Base-by-base conservation (phyloP, 2,113 vertebrate species). In the Tragelaphus strepsiceros region DNA sequence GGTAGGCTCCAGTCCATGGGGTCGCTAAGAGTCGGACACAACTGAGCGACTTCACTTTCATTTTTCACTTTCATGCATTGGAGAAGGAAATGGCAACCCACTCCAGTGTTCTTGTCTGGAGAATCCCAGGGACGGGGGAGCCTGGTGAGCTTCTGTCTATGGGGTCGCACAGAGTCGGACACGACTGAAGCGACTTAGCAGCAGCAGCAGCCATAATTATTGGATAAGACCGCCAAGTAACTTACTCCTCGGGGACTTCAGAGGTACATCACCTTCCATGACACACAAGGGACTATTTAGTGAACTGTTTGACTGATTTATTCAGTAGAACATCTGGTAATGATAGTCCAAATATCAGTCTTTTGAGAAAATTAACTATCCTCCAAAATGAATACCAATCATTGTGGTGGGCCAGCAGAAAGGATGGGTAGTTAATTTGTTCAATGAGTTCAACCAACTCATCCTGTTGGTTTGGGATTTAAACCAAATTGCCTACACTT, bases 251-350 rank as follows among this genome's bases (percentile, higher is more conserved):
- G 26, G 97, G 77, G 95, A 98, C 51, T 95, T 71, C 2, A 8
- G 67, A 96, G 92, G 88, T 92, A 84, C 35, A 96, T 97, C 71
- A 88, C 53, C 87, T 97, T 98, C 83, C 3, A 84, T 93, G 86
- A 83, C 90, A 98, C 39, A 35, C 2, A 11, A 11, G 91, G 77
- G 17, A 94, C 62, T 58, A 84, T 94, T 98, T 89, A 97, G 90
- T 80, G 94, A 94, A 92, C 82, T 74, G 49, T 35, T 28, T 64
- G 54, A 88, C 84, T 94, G 97, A 97, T 97, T 97, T 97, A 88
- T 94, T 22, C 61, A 96, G 88, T 59, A 62, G 28, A 94, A 88
- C 62, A 8, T 9, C 84, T 96, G 78, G 46, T 97, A 80, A 96
- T 83, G 78, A 84, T 85, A 67, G 32, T 90, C 87, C 51, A 95